phyloP scores from a whole-genome alignment of 2,113 vertebrate species.

The Oxyruncus cristatus region DNA sequence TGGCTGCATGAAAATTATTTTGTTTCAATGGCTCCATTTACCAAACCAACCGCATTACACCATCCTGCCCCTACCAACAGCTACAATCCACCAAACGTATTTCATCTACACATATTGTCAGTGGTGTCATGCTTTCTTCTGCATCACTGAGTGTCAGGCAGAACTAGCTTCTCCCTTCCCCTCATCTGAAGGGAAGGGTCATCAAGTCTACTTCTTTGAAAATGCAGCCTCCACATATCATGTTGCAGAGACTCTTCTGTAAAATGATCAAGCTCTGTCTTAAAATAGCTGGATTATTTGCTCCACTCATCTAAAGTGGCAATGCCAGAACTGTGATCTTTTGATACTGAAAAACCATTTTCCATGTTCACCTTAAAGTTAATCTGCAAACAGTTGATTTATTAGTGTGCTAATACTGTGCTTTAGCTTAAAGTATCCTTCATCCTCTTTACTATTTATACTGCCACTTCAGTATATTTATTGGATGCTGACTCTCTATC shows the following conservation, averaged over 20 bases:
- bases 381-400: neutral
- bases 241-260: conserved; percentile 24
- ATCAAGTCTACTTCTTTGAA: neutral
- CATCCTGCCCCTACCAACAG: neutral
- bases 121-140: neutral
- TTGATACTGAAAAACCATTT: neutral
- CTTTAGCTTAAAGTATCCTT: neutral
- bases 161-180: neutral
- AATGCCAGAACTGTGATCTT: neutral
- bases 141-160: neutral
- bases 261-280: conserved; percentile 35
- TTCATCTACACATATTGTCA: neutral
- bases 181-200: neutral
- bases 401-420: neutral
- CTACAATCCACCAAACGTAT: neutral
- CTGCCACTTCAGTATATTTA: neutral
- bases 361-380: neutral
- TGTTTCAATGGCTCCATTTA: neutral
- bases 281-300: conserved; percentile 48
- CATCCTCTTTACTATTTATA: neutral
- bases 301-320: neutral
- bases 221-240: neutral
- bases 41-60: neutral
- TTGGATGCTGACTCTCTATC: neutral
- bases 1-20: neutral